phyloP scores from a whole-genome alignment of 2,797 vertebrate genomes.

The Melanotaenia nigrans region DNA sequence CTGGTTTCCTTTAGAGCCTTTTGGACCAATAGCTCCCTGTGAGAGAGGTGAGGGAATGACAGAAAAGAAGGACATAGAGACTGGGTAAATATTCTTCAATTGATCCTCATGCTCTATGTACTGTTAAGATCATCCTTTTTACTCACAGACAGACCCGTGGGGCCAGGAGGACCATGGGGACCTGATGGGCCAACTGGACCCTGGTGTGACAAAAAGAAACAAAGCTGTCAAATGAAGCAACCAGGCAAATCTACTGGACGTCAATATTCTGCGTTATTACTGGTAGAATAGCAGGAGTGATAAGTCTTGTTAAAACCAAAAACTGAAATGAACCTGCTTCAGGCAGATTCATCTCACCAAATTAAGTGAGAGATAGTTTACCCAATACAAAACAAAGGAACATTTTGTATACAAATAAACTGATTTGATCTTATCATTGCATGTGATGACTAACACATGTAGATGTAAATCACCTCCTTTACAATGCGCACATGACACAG shows the following conservation, averaged over 20 bases:
- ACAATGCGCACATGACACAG: not conserved
- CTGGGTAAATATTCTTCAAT: not conserved
- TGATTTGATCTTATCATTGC: not conserved
- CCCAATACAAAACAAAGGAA: not conserved
- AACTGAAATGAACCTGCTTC: not conserved
- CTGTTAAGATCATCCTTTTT: not conserved
- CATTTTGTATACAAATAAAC: not conserved
- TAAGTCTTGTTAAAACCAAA: not conserved
- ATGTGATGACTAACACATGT: not conserved
- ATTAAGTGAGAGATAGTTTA: not conserved
- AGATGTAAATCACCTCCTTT: not conserved
- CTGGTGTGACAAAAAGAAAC: slow-evolving; percentile 70
- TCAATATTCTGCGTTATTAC: not conserved
- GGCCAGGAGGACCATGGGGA: slow-evolving; percentile 88
- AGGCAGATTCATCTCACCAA: not conserved
- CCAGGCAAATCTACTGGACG: not conserved
- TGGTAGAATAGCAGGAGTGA: not conserved
- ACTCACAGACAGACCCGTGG: slow-evolving; percentile 90
- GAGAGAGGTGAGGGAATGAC: slow-evolving; percentile 14
- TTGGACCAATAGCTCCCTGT: slow-evolving; percentile 75
- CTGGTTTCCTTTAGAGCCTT: slow-evolving; percentile 83
- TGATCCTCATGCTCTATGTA: not conserved
- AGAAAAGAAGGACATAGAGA: not conserved
- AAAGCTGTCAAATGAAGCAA: slow-evolving; percentile 6
- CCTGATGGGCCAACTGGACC: slow-evolving; percentile 88